Evolutionary conservation across 1,140 invertebrate genomes (phyloP), one percentile per base, ranked within the genome.

Genomic region (Hyposmocoma kahamanoa): DNA sequence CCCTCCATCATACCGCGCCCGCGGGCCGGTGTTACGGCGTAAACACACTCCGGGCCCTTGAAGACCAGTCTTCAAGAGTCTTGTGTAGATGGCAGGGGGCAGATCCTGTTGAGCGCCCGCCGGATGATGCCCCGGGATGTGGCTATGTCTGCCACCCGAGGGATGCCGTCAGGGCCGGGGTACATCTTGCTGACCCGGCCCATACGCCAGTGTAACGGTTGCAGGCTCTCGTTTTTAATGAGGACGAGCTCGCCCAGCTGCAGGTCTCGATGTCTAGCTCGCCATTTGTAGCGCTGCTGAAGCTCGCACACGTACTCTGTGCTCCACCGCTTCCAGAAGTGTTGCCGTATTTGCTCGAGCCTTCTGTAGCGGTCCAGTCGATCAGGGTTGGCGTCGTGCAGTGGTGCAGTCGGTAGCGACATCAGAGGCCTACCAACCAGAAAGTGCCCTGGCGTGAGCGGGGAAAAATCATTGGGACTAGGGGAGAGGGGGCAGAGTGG

Each of bases 301-400:
- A 62, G 32, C 39, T 57, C 54, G 3, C 26, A 30, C 5, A 62
- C 24, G 22, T 62, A 58, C 20, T 58, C 56, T 2, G 28, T 50
- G 9, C 51, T 49, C 59, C 59, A 62, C 22, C 51, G 36, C 11
- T 26, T 42, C 59, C 55, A 62, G 22, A 62, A 62, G 21, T 57
- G 47, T 22, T 55, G 50, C 1, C 50, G 47, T 9, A 47, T 9
- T 50, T 51, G 42, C 18, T 59, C 56, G 9, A 56, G 39, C 9
- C 52, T 32, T 1, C 19, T 30, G 20, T 55, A 59, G 5, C 52
- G 42, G 10, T 44, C 41, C 15, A 50, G 24, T 1, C 20, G 39
- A 17, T 9, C 32, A 3, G 15, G 17, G 1, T 39, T 50, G n/a
- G 17, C 15, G n/a, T 47, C 20, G 5, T 28, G n/a, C 1, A 52